These are phyloP conservation scores for Saccostrea glomerata DNA, from an alignment of 1,140 invertebrate genomes.

Conservation along the genomic window DNA sequence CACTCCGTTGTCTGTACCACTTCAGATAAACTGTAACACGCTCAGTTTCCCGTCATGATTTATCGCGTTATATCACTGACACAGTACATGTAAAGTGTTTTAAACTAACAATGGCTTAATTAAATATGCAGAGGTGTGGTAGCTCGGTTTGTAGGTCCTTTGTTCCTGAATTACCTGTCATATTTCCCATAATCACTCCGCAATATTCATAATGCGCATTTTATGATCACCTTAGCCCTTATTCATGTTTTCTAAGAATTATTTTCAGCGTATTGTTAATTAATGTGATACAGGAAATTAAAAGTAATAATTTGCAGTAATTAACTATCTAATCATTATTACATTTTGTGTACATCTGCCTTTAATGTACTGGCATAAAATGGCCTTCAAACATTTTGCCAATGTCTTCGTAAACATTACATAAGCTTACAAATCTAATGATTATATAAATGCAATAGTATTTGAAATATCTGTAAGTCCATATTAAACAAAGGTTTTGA, in stretches of 20 bases:
- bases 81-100: background rate
- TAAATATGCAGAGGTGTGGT: background rate
- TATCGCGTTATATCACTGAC: background rate
- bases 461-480: too few relatives aligned
- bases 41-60: background rate
- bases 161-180: background rate
- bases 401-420: background rate
- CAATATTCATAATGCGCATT: constrained; percentile 3
- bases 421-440: background rate
- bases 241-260: background rate
- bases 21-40: background rate
- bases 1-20: background rate
- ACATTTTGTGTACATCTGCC: background rate
- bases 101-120: constrained; percentile 10
- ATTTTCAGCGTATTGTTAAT: background rate
- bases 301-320: background rate
- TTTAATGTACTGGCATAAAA: background rate
- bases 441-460: too few relatives aligned
- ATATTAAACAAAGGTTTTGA: background rate
- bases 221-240: background rate
- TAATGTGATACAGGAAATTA: constrained; percentile 13
- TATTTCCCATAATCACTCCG: background rate
- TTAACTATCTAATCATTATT: background rate
- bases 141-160: background rate
- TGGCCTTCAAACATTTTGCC: background rate